Evolutionary conservation across 2,113 vertebrate genomes (phyloP).

Genomic region (Gymnorhina tibicen): DNA sequence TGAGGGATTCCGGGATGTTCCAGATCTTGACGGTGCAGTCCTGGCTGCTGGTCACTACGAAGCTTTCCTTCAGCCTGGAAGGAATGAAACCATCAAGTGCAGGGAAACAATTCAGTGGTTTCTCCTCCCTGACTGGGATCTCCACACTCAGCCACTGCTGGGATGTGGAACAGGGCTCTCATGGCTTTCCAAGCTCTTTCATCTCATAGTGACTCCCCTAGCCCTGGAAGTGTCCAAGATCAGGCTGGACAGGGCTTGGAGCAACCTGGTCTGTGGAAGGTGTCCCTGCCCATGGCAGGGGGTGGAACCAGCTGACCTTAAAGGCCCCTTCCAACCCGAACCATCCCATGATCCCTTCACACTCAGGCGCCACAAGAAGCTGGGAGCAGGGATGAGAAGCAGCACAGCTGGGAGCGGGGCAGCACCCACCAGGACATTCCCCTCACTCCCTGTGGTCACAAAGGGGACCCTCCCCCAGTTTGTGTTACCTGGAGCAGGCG

Average conservation of each 20-base stretch:
- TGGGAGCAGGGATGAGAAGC: not conserved
- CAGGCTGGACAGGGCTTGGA: not conserved
- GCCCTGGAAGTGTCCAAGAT: not conserved
- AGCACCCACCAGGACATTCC: not conserved
- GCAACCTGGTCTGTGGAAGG: not conserved
- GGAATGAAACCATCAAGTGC: not conserved
- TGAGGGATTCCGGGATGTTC: constrained; percentile 77
- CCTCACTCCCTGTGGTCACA: not conserved
- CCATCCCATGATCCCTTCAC: not conserved
- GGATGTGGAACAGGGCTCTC: too few species aligned
- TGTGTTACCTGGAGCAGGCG: constrained; percentile 86
- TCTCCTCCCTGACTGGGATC: not conserved
- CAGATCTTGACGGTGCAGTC: constrained; percentile 95
- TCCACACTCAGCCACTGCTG: not conserved
- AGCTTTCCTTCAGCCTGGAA: constrained; percentile 84
- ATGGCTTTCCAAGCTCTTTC: not conserved
- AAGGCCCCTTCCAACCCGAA: not conserved
- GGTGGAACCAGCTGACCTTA: not conserved
- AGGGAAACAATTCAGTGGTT: not conserved
- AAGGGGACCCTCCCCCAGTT: accelerated
- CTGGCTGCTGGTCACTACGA: constrained; percentile 91
- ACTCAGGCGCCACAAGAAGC: accelerated
- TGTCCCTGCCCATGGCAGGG: not conserved
- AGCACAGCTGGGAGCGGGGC: not conserved
- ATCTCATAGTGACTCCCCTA: not conserved